Evolutionary conservation across 2,113 vertebrate species (phyloP).

Genomic region (Rutilus rutilus): DNA sequence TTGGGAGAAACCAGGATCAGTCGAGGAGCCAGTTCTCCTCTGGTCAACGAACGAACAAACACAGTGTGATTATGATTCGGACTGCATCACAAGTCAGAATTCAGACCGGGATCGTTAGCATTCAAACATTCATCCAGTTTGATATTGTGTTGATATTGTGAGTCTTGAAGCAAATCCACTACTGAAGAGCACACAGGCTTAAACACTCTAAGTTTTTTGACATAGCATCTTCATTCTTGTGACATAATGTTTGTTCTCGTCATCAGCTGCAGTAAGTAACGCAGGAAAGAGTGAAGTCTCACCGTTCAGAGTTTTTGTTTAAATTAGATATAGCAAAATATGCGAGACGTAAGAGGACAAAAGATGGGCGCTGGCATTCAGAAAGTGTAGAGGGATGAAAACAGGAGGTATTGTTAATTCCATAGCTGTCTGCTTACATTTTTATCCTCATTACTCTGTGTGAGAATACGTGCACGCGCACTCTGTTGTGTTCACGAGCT

Average conservation of each 20-base stretch:
- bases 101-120: too few relatives aligned
- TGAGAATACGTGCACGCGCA: slow-evolving; percentile 54
- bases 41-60: too few relatives aligned
- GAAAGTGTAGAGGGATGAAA: slow-evolving; percentile 42
- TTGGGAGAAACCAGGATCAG: too few relatives aligned
- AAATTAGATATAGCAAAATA: slow-evolving; percentile 71
- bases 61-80: too few relatives aligned
- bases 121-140: not conserved
- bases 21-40: too few relatives aligned
- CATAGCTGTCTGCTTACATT: slow-evolving; percentile 77
- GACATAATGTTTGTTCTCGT: slow-evolving; percentile 19
- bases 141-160: not conserved
- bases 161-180: not conserved
- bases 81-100: too few relatives aligned
- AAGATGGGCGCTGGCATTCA: slow-evolving; percentile 49
- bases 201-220: not conserved
- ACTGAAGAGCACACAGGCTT: not conserved
- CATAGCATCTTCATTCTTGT: not conserved
- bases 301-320: slow-evolving; percentile 56
- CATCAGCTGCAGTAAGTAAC: not conserved
- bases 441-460: slow-evolving; percentile 78
- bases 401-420: slow-evolving; percentile 76
- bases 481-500: slow-evolving; percentile 72
- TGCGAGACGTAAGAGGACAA: slow-evolving; percentile 49
- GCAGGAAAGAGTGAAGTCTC: slow-evolving; percentile 54